These are phyloP conservation scores for Thripadectes ignobilis DNA, from an alignment of 2,797 vertebrate genomes.

Conservation along the genomic window DNA sequence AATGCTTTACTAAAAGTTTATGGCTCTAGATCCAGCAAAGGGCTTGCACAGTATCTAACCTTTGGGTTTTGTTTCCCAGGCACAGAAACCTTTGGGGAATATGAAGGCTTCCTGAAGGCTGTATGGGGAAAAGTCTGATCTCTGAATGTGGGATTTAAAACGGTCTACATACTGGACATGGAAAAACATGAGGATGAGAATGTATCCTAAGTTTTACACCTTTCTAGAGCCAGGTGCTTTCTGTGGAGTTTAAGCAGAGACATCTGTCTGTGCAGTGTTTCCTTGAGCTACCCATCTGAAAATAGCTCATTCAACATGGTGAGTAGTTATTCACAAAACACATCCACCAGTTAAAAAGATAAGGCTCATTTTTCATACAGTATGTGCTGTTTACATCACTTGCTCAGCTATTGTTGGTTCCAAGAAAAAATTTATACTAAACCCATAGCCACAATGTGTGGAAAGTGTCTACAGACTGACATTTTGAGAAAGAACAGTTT, in stretches of 20 bases:
- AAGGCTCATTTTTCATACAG: neutral
- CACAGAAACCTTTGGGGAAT: neutral
- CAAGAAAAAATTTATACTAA: neutral
- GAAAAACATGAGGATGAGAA: neutral
- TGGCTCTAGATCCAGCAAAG: neutral
- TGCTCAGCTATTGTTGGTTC: neutral
- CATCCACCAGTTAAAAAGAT: neutral
- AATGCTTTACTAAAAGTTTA: neutral
- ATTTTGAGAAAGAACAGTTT: neutral
- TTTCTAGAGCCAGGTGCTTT: neutral
- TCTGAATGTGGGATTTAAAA: neutral
- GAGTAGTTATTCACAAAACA: neutral
- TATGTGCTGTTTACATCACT: neutral
- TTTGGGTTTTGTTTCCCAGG: neutral
- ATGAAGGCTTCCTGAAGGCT: neutral
- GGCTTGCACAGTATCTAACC: neutral
- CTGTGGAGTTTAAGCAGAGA: neutral
- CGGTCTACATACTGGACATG: neutral
- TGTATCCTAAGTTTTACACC: neutral
- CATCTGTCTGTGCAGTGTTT: neutral
- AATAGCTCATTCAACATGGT: neutral
- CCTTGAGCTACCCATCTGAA: neutral
- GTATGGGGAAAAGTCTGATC: neutral
- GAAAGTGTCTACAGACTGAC: rapidly evolving
- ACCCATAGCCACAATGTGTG: neutral